Evolutionary conservation across 2,113 vertebrate genomes (phyloP), one percentile per base, ranked within the genome.

Genomic region (Halcyon senegalensis): DNA sequence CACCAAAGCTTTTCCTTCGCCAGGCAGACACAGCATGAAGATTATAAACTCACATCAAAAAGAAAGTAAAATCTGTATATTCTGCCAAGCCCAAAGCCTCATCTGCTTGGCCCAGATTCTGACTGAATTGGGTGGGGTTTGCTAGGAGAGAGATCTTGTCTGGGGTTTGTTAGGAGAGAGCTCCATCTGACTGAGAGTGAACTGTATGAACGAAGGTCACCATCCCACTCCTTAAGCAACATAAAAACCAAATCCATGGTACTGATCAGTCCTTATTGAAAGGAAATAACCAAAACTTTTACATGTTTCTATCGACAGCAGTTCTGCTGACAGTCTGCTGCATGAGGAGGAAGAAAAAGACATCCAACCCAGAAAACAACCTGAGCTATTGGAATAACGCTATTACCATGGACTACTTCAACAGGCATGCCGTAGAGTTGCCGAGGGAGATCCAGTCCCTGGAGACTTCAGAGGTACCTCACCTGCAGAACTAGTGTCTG

Each of bases 381-480:
- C 98, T 99, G 98, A 99, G 99, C 98, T 99, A 99, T 95, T 99
- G 99, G 99, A 99, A 99, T 98, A 99, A 99, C 18, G 98, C 99
- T 95, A 99, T 99, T 97, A 99, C 99, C 95, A 99, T 99, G 99
- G 99, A 99, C 98, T 99, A 99, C 98, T 99, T 99, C 98, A 99
- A 98, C 98, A 98, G 98, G 64, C 99, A 99, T 19, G 99, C 99
- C 1, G 99, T 99, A 81, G 99, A 99, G 97, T 96, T 99, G 56
- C 99, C 99, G 1, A 98, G 99, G 94, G 99, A 99, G 98, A 99
- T 99, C 93, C 99, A 99, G 96, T 99, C 99, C 62, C 98, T 99
- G 93, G 99, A 99, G 97, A 98, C 98, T 63, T 99, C 98, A 55
- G 99, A 99, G 99, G 99, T 99, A 98, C 53, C 50, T 80, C 1